These are phyloP conservation scores for Amblyornis subalaris DNA, from an alignment of 2,113 vertebrate species.

Conservation along the genomic window DNA sequence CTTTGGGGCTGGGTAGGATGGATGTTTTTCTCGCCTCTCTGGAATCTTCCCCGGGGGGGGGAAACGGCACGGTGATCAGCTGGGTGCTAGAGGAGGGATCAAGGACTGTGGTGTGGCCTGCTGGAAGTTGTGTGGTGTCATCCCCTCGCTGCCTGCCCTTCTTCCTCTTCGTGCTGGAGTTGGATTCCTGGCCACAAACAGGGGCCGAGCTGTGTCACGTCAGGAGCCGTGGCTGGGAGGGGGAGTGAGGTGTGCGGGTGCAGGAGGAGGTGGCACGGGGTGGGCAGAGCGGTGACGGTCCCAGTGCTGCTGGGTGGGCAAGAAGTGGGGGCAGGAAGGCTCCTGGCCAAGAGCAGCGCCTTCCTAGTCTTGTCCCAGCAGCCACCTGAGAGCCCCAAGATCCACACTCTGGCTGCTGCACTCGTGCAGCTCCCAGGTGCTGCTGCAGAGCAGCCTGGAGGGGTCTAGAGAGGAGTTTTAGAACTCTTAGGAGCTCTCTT, in stretches of 20 bases:
- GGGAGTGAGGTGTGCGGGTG: rapidly evolving
- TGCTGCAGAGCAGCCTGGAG: not conserved
- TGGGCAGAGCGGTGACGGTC: not conserved
- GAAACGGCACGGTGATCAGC: not conserved
- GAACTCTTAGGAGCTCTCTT: not conserved
- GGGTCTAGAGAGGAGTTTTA: not conserved
- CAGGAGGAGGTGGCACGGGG: not conserved
- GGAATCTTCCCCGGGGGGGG: not conserved
- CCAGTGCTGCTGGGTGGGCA: not conserved
- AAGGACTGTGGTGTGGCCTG: not conserved
- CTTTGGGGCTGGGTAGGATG: not conserved
- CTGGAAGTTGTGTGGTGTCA: not conserved
- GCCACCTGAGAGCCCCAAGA: not conserved
- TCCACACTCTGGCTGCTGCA: not conserved
- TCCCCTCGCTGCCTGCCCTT: not conserved
- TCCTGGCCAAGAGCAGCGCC: not conserved
- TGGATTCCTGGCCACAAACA: not conserved
- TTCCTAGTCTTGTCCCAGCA: not conserved
- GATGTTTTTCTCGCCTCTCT: constrained; percentile 8
- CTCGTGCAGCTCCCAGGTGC: not conserved
- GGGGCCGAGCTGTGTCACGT: not conserved
- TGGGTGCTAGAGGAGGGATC: not conserved
- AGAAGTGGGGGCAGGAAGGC: not conserved
- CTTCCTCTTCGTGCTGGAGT: not conserved
- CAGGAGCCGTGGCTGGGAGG: not conserved